Conservation (phyloP, 2,113 vertebrate species). For the Mormoops blainvillei region DNA sequence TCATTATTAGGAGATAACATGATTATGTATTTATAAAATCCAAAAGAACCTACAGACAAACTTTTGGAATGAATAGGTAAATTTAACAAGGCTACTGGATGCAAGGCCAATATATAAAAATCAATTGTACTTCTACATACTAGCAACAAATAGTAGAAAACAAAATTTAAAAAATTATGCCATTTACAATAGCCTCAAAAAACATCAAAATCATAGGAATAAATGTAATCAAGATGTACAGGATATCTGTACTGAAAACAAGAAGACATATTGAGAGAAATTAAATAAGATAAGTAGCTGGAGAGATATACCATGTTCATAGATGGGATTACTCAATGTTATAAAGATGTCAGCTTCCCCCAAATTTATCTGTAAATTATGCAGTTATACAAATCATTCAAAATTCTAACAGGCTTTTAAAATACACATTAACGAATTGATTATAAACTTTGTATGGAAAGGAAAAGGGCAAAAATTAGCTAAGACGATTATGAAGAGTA, state of each 20-base stretch:
- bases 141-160: not conserved
- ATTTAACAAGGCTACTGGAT: not conserved
- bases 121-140: not conserved
- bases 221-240: not conserved
- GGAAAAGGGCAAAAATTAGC: not conserved
- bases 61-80: slow-evolving; percentile 15
- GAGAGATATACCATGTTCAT: slow-evolving; percentile 19
- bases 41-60: not conserved
- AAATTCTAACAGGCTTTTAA: not conserved
- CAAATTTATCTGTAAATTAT: slow-evolving; percentile 12
- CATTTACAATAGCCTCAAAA: not conserved
- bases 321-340: not conserved
- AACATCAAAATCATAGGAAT: not conserved
- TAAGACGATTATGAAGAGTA: not conserved
- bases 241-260: not conserved
- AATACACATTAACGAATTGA: not conserved
- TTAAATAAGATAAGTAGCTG: not conserved
- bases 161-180: not conserved
- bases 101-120: not conserved
- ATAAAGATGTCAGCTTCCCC: not conserved
- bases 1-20: not conserved
- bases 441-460: not conserved
- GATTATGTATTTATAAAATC: not conserved
- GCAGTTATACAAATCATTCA: not conserved
- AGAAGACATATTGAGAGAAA: not conserved